These are phyloP conservation scores for Molothrus ater DNA, from an alignment of 2,797 vertebrate genomes.

Conservation along the genomic window DNA sequence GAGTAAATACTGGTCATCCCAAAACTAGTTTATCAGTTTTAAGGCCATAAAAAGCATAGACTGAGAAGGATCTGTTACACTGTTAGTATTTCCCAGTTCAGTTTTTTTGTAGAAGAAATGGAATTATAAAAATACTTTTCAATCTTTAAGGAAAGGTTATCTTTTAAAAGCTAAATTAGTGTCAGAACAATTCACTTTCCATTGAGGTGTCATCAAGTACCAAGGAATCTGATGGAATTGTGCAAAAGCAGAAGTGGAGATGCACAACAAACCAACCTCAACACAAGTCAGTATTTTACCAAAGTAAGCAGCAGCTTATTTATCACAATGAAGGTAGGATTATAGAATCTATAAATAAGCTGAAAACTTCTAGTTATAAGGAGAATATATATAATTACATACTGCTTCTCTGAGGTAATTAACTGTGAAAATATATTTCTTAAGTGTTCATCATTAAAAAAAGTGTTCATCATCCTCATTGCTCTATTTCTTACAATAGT, in stretches of 20 bases:
- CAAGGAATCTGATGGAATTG: neutral
- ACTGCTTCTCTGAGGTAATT: neutral
- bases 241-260: neutral
- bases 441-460: neutral
- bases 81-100: neutral
- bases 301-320: neutral
- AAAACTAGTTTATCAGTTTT: neutral
- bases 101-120: neutral
- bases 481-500: neutral
- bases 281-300: neutral
- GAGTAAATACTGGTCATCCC: neutral
- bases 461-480: fast-evolving
- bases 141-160: neutral
- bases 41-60: neutral
- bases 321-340: neutral
- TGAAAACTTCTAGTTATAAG: neutral
- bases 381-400: neutral
- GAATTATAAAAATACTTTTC: neutral
- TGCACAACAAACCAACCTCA: neutral
- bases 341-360: neutral
- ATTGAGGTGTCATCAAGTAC: neutral
- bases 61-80: neutral
- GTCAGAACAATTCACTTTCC: neutral
- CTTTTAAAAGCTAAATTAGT: neutral
- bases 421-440: neutral